These are phyloP conservation scores for Bemisia tabaci DNA, from an alignment of 1,140 invertebrate species.

Conservation along the genomic window DNA sequence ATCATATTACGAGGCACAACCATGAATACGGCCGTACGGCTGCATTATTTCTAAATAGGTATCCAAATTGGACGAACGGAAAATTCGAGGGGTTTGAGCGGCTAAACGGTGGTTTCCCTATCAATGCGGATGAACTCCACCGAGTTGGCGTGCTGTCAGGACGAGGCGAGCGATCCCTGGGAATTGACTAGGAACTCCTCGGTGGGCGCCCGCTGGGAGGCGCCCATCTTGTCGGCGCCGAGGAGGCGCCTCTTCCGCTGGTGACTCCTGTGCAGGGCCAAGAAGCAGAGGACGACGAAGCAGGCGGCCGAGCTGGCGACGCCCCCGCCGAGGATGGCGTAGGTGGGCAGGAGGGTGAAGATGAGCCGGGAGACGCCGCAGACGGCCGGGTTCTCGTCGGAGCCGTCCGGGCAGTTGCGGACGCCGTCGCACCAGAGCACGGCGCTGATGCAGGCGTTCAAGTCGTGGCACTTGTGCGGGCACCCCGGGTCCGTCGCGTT, in stretches of 20 bases:
- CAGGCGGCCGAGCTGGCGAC: constrained; percentile 38
- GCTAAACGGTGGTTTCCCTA: constrained; percentile 67
- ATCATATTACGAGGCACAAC: no score
- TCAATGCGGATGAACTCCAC: constrained; percentile 81
- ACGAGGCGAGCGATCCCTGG: constrained; percentile 32
- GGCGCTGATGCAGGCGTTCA: constrained; percentile 74
- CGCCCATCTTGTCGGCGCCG: not conserved
- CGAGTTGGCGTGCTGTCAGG: constrained; percentile 70
- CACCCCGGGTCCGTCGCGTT: constrained; percentile 44
- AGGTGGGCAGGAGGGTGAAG: constrained; percentile 33
- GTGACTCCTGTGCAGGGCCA: constrained; percentile 28
- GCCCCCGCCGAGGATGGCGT: constrained; percentile 36
- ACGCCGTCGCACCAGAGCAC: constrained; percentile 77
- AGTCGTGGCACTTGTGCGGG: constrained; percentile 65
- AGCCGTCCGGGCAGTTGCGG: constrained; percentile 68
- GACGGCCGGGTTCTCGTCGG: constrained; percentile 58
- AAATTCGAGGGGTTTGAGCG: not conserved
- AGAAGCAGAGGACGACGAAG: constrained; percentile 34
- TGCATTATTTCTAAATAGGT: not conserved
- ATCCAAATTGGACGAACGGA: not conserved
- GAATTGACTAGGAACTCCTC: constrained; percentile 44
- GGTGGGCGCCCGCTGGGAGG: constrained; percentile 29
- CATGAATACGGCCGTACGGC: not conserved
- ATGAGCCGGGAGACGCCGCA: constrained; percentile 44
- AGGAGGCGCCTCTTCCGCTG: constrained; percentile 28